Evolutionary conservation across 2,888 invertebrate species (phyloP).

Genomic region (Ochropleura plecta): DNA sequence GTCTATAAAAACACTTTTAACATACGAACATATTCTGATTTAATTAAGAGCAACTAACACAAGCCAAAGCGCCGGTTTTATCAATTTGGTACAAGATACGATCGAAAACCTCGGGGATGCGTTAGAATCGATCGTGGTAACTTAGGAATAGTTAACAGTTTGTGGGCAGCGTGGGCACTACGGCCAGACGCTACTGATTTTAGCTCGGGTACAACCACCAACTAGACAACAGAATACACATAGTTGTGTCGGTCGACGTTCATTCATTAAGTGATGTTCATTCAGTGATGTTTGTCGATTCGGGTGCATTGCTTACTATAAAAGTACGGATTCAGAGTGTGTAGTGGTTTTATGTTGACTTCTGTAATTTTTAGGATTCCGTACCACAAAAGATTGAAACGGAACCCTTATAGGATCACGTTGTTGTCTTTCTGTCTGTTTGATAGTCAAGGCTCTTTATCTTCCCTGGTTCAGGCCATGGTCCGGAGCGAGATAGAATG

Average conservation of each 20-base stretch:
- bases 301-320: not conserved
- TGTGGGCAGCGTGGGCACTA: conserved; percentile 10
- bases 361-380: not conserved
- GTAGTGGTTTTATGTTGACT: not conserved
- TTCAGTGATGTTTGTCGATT: not conserved
- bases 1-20: not conserved
- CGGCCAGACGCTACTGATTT: conserved; percentile 23
- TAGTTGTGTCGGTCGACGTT: conserved; percentile 1
- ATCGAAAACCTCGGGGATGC: conserved; percentile 14
- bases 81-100: conserved; percentile 7
- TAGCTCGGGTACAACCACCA: conserved; percentile 16
- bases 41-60: not conserved
- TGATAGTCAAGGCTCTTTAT: too few relatives aligned
- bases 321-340: not conserved
- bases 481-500: too few relatives aligned
- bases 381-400: too few relatives aligned
- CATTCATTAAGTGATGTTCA: conserved; percentile 22
- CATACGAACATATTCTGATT: not conserved
- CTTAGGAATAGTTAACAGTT: conserved; percentile 42
- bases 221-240: conserved; percentile 3
- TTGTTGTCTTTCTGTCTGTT: too few relatives aligned
- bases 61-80: not conserved
- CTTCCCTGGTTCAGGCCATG: too few relatives aligned
- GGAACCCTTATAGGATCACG: too few relatives aligned
- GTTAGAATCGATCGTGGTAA: conserved; percentile 23